A percentile compares a stretch with the other conserved stretches of the same genome.
phyloP scores from a whole-genome alignment of 2,113 vertebrate species.

The Vicugna pacos region DNA sequence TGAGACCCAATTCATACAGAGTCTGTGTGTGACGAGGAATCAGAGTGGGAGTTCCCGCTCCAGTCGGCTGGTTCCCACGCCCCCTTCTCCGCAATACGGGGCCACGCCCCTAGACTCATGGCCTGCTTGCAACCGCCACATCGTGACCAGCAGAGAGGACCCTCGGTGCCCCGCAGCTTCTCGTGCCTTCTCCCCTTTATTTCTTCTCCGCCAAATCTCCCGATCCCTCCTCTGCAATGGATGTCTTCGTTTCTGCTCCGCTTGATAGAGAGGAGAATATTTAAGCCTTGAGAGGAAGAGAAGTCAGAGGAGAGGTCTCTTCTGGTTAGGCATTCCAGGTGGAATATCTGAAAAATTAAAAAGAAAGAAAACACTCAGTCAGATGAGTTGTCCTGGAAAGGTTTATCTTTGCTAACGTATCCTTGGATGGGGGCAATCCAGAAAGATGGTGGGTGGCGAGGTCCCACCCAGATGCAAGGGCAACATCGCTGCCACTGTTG shows the following conservation, averaged over 20 bases:
- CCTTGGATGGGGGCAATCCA: background rate
- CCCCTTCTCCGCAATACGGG: background rate
- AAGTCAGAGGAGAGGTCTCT: background rate
- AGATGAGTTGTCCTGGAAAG: background rate
- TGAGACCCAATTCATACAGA: background rate
- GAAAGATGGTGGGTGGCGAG: background rate
- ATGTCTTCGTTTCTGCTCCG: background rate
- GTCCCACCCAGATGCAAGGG: background rate
- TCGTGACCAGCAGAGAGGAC: background rate
- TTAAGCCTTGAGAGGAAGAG: background rate
- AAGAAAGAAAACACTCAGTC: background rate
- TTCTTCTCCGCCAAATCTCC: background rate
- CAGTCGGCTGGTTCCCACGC: background rate
- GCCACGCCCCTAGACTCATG: background rate
- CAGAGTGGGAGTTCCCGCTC: fast-evolving
- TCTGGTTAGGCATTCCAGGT: background rate
- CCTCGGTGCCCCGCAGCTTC: background rate
- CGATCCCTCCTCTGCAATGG: background rate
- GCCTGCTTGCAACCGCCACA: background rate
- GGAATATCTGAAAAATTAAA: background rate
- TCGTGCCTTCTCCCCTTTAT: background rate
- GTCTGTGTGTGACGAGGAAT: too few species aligned
- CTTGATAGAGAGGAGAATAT: background rate
- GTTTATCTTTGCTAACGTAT: background rate
- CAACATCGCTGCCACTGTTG: too few species aligned